phyloP scores from a whole-genome alignment of 2,888 invertebrate species.

The Dysmachus trigonus region DNA sequence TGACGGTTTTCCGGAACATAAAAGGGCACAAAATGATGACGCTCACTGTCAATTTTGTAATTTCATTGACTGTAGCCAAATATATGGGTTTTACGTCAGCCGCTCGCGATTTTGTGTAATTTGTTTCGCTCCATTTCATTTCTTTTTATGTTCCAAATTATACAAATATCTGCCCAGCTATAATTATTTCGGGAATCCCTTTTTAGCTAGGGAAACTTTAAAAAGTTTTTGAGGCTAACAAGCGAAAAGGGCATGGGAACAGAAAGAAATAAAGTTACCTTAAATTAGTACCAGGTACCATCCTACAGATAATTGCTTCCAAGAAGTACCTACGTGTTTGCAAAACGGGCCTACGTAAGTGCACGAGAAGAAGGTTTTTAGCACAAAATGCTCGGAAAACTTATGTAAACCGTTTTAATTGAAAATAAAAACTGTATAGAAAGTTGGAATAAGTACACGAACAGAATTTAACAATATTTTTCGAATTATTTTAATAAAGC shows the following conservation, averaged over 20 bases:
- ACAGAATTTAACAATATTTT: not conserved
- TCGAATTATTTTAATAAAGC: not conserved
- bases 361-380: not conserved
- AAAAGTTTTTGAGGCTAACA: not conserved
- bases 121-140: not conserved
- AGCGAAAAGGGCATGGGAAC: not conserved
- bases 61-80: not conserved
- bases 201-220: not conserved
- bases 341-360: not conserved
- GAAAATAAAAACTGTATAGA: not conserved
- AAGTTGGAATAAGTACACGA: not conserved
- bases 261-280: not conserved
- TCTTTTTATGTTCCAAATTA: not conserved
- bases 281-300: not conserved
- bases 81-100: not conserved
- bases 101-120: not conserved
- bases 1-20: not conserved
- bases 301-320: not conserved
- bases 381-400: not conserved
- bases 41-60: not conserved
- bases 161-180: not conserved
- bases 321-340: not conserved
- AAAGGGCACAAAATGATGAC: not conserved
- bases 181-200: not conserved
- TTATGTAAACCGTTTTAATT: not conserved